These are phyloP conservation scores for Auanema freiburgensis DNA, from an alignment of 2,888 invertebrate genomes.

Conservation along the genomic window DNA sequence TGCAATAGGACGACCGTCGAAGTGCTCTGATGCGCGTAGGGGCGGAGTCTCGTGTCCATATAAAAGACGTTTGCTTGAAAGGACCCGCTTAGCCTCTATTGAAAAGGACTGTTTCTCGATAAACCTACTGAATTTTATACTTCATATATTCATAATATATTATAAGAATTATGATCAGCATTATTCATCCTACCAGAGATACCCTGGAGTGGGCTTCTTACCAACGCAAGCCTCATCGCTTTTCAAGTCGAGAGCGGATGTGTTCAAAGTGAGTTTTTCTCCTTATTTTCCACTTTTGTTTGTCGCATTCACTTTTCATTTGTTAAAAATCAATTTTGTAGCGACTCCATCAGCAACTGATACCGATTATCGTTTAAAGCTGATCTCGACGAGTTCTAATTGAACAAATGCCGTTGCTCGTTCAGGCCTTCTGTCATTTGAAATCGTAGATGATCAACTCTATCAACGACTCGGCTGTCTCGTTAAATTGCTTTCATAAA, in stretches of 20 bases:
- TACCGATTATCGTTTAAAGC: too few species aligned
- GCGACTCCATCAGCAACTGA: neutral
- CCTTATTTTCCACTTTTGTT: neutral
- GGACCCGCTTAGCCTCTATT: too few species aligned
- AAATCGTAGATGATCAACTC: too few species aligned
- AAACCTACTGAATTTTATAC: too few species aligned
- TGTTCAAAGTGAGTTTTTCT: conserved; percentile 4
- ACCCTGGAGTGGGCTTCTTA: conserved; percentile 43
- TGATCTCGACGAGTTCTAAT: too few species aligned
- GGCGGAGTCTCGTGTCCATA: conserved; percentile 14
- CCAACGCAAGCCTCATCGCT: conserved; percentile 12
- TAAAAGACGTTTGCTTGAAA: conserved; percentile 6
- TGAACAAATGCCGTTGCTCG: too few species aligned
- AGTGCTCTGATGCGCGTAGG: conserved; percentile 11
- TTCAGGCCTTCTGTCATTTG: too few species aligned
- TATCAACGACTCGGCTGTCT: too few species aligned
- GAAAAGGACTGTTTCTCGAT: too few species aligned
- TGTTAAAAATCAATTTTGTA: conserved; percentile 5
- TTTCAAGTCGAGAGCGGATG: neutral
- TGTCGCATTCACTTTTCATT: conserved; percentile 1
- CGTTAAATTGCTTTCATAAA: too few species aligned
- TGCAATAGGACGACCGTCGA: neutral
- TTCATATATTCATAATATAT: neutral
- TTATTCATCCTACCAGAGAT: conserved; percentile 48
- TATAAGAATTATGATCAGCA: conserved; percentile 43